Evolutionary conservation across 2,113 vertebrate genomes (phyloP), one percentile per base, ranked within the genome.

Genomic region (Archilochus colubris): DNA sequence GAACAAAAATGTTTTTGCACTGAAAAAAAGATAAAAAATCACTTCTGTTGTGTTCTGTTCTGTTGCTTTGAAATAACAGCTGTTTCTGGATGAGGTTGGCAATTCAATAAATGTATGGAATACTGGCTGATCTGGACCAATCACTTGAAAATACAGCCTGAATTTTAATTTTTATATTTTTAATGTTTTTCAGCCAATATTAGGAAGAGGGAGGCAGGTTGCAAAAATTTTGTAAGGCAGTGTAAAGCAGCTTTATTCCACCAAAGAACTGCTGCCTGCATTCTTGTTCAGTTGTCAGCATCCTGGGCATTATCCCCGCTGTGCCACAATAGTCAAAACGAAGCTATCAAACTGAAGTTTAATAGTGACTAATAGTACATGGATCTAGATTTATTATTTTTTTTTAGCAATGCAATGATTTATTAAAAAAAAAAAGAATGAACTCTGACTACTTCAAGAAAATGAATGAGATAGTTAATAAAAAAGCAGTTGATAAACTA

Each of bases 331-430:
- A 66, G 30, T 80, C 86, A 80, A 95, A 94, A 82, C 36, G 57
- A 86, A 95, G 50, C 21, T 85, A 66, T 88, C 44, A 92, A 82
- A 89, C 58, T 19, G n/a, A 91, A 40, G 28, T 80, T 94, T 94
- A 83, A 72, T 54, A 57, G 33, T 68, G 66, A 77, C 50, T 93
- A 77, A 86, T 33, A 36, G 38, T 53, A 78, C 25, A 59, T 28
- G 91, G 31, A 31, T 54, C 19, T 69, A 51, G 38, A 58, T 44
- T 82, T 44, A 33, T 58, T 53, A 40, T 77, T 69, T 87, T 95
- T 79, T 93, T 50, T 33, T n/a, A 53, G 18, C 40, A 76, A 22
- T 11, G 5, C 1, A 57, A 12, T 40, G 40, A 40, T 13, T 11
- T 40, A 40, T 40, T 40, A 40, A 40, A 40, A 12, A 40, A 40